Evolutionary conservation across 2,888 invertebrate species (phyloP), one percentile per base, ranked within the genome.

Genomic region (Carpatolechia fugitivella): DNA sequence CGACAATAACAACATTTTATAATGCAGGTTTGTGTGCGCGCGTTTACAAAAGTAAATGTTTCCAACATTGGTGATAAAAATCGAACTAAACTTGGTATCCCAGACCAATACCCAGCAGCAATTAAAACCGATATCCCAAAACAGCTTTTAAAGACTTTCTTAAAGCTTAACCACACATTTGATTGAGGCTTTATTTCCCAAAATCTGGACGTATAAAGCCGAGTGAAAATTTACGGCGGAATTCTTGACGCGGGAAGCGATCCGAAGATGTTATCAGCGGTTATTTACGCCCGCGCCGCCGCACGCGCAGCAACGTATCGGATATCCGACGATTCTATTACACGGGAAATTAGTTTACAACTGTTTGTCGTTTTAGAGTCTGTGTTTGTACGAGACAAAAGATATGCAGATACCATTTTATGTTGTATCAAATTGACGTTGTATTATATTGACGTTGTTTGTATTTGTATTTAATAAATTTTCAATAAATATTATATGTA

Each of bases 131-230:
- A 11, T 18, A 4, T 10, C 18, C 11, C 11, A 41, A 18, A 41
- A 41, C 18, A 16, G 20, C 18, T 18, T 18, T 11, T 18, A 18
- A 40, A 41, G 24, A n/a, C 24, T 6, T 4, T 10, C 40, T 11
- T 8, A 10, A 10, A 16, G 8, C 18, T 41, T 41, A 41, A 16
- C 11, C 18, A 18, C 40, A 41, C 40, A 7, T 41, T 41, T 51
- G 40, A 51, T 51, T 38, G 29, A 51, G 29, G 14, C 13, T 50
- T 52, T 41, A 52, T 52, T 41, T n/a, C 41, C 14, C 20, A 14
- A 30, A 52, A 52, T 41, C 31, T 41, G 24, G 46, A 29, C 33
- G 14, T 46, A 52, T 46, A 31, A 52, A 46, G 46, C 40, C 24
- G 24, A 36, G 44, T 46, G 44, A 16, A 46, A 46, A 46, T 52